Conservation (phyloP, 2,113 vertebrate genomes). For the Bagarius yarrelli region DNA sequence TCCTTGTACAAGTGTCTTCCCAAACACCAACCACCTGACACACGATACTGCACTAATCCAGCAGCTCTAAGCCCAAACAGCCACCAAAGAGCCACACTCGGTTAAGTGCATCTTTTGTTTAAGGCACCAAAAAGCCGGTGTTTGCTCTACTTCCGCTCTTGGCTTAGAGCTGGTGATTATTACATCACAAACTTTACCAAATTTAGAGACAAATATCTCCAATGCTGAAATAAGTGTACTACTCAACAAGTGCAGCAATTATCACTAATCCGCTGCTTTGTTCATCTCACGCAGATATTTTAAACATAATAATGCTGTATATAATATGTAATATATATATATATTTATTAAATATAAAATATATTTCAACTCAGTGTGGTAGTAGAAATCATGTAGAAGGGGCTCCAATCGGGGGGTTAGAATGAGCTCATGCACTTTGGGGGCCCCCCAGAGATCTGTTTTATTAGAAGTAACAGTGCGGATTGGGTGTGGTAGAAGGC, state of each 20-base stretch:
- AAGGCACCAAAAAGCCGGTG: constrained; percentile 44
- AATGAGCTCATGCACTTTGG: too few species aligned
- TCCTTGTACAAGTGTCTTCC: constrained; percentile 63
- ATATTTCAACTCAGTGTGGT: neutral
- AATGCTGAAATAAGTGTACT: neutral
- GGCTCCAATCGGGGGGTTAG: too few species aligned
- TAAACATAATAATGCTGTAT: too few species aligned
- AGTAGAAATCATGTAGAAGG: neutral
- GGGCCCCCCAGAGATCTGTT: too few species aligned
- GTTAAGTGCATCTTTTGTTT: constrained; percentile 63
- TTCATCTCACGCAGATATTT: neutral
- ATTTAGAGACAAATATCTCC: constrained; percentile 30
- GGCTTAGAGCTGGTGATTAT: constrained; percentile 26
- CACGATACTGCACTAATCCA: constrained; percentile 69
- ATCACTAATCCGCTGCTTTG: constrained; percentile 4
- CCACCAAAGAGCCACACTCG: constrained; percentile 62
- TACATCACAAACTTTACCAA: constrained; percentile 16
- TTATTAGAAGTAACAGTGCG: too few species aligned
- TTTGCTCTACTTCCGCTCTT: constrained; percentile 19
- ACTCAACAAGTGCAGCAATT: constrained; percentile 13
- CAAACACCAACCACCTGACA: constrained; percentile 61
- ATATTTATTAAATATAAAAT: too few species aligned
- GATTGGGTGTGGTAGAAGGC: too few species aligned
- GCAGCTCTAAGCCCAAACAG: constrained; percentile 61
- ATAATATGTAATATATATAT: too few species aligned